Conservation (phyloP, 1,140 invertebrate genomes). For the Bombyx mandarina region DNA sequence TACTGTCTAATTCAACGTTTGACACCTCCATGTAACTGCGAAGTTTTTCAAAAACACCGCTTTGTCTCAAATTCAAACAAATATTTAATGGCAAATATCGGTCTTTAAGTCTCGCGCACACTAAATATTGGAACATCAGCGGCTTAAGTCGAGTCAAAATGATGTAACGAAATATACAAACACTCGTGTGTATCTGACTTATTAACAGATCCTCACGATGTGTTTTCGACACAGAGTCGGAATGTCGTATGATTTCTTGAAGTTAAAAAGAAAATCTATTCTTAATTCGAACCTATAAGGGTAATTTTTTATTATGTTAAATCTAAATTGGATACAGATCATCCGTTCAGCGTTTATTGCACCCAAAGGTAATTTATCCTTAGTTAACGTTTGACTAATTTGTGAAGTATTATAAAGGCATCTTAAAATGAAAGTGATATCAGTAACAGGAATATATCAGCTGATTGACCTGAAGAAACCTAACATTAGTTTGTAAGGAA, state of each 20-base stretch:
- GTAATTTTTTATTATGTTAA: too few species aligned
- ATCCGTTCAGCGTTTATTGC: constrained; percentile 58
- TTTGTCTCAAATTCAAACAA: constrained; percentile 49
- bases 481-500: neutral
- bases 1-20: constrained; percentile 28
- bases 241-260: too few species aligned
- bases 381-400: constrained; percentile 69
- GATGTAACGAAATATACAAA: constrained; percentile 59
- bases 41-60: constrained; percentile 42
- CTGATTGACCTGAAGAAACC: constrained; percentile 27
- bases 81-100: constrained; percentile 62
- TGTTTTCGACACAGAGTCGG: neutral
- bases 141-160: constrained; percentile 58
- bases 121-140: constrained; percentile 56
- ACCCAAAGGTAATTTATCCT: constrained; percentile 56
- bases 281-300: too few species aligned
- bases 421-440: constrained; percentile 40
- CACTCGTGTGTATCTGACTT: constrained; percentile 51
- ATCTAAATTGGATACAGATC: constrained; percentile 25
- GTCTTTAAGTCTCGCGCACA: constrained; percentile 55
- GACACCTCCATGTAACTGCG: constrained; percentile 46
- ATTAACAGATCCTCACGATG: constrained; percentile 55
- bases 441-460: constrained; percentile 37
- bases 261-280: too few species aligned
- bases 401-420: constrained; percentile 54